These are phyloP conservation scores for Drosophila barbarae DNA, from an alignment of 2,888 invertebrate species.

Conservation along the genomic window DNA sequence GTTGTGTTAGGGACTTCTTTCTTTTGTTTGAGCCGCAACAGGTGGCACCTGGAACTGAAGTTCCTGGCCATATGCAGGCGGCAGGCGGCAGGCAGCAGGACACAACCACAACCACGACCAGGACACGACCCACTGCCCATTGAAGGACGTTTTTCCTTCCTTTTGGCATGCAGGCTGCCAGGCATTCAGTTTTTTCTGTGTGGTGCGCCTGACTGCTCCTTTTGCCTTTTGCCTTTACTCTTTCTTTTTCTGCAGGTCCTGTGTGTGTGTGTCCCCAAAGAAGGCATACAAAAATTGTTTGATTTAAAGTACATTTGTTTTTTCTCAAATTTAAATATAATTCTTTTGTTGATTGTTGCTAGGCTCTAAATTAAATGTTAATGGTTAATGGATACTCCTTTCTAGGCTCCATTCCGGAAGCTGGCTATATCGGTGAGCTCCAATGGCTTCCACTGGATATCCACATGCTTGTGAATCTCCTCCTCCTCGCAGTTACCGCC, in stretches of 20 bases:
- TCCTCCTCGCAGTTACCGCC: slow-evolving; percentile 41
- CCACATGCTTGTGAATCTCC: slow-evolving; percentile 54
- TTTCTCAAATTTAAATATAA: slow-evolving; percentile 1
- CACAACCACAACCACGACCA: slow-evolving; percentile 13
- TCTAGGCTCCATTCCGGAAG: slow-evolving; percentile 45
- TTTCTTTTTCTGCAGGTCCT: slow-evolving; percentile 1
- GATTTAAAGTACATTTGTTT: not conserved
- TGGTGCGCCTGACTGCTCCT: not conserved
- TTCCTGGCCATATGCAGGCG: slow-evolving; percentile 51
- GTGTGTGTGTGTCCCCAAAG: not conserved
- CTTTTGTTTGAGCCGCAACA: slow-evolving; percentile 59
- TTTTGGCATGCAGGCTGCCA: slow-evolving; percentile 53
- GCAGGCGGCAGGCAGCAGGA: slow-evolving; percentile 6
- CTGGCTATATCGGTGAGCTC: slow-evolving; percentile 45
- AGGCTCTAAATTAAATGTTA: slow-evolving; percentile 5
- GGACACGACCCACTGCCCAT: slow-evolving; percentile 21
- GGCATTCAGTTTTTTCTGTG: slow-evolving; percentile 41
- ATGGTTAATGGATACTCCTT: not conserved
- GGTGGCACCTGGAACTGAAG: slow-evolving; percentile 55
- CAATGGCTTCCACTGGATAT: slow-evolving; percentile 62
- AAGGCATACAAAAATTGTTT: not conserved
- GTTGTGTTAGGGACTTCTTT: slow-evolving; percentile 55
- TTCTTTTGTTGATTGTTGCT: not conserved
- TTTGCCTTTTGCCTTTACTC: not conserved
- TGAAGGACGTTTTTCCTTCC: slow-evolving; percentile 69